Evolutionary conservation across 2,888 invertebrate genomes (phyloP).

Genomic region (Eurytoma adleriae): DNA sequence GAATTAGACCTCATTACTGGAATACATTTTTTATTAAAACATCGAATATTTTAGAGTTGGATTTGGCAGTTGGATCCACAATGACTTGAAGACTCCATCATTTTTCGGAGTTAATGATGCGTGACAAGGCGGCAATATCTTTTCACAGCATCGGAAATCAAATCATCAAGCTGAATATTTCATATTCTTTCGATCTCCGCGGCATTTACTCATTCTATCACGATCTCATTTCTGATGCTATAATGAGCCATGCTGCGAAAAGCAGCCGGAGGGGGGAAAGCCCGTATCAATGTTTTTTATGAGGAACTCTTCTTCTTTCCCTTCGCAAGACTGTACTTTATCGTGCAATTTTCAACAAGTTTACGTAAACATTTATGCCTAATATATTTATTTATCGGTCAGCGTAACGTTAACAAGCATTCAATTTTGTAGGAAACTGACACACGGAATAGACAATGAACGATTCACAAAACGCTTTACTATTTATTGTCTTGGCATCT

Average conservation of each 20-base stretch:
- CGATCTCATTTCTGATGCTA: slow-evolving; percentile 26
- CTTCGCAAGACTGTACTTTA: not conserved
- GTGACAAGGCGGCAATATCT: not conserved
- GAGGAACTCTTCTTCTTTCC: not conserved
- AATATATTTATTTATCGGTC: not conserved
- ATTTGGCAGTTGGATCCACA: too few relatives aligned
- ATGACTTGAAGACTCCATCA: too few relatives aligned
- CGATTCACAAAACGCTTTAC: too few relatives aligned
- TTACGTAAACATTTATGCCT: slow-evolving; percentile 10
- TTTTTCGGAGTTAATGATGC: too few relatives aligned
- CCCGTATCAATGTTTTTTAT: slow-evolving; percentile 25
- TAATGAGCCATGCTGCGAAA: slow-evolving; percentile 9
- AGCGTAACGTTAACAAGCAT: not conserved
- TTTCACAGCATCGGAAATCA: not conserved
- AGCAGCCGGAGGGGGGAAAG: not conserved
- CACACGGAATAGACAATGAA: too few relatives aligned
- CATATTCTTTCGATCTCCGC: slow-evolving; percentile 18
- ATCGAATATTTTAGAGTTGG: too few relatives aligned
- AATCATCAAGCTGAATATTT: slow-evolving; percentile 31
- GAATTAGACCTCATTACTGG: too few relatives aligned
- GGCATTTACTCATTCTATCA: slow-evolving; percentile 31
- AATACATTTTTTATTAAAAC: too few relatives aligned
- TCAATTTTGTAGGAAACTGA: too few relatives aligned
- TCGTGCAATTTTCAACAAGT: slow-evolving; percentile 20
- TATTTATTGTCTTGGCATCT: too few relatives aligned